Base-by-base conservation (phyloP, 2,797 vertebrate species). In the Pipistrellus pipistrellus region DNA sequence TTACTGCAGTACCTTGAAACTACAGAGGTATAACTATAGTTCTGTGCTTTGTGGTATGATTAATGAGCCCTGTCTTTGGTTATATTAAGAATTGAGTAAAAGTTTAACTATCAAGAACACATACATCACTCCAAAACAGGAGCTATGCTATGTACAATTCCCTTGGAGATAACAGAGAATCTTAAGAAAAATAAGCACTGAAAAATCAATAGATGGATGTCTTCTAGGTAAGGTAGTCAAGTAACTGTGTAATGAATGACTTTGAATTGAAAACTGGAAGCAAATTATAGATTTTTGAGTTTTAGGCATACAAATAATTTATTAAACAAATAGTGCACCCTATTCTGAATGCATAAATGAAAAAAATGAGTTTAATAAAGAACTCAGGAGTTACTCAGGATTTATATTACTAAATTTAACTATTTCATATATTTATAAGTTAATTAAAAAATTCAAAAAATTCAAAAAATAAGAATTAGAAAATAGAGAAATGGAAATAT, bases 21-120 rank as follows among this genome's bases (percentile, higher is more conserved):
- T 81, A 96, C 27, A 97, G 80, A 95, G 48, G 92, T 97, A 80
- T 92, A 97, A 93, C 32, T 68, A 68, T 27, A 94, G 69, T 76
- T 94, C 66, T 90, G 53, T 91, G 89, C 46, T 73, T 73, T 96
- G 78, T n/a, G 9, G 0, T 94, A 94, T 97, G 97, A 98, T 98
- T 96, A 97, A 97, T 96, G 96, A 96, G 38, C 80, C 97, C 94
- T 97, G 91, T 72, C 64, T 66, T 95, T 59, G 35, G n/a, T 30
- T 94, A 62, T 94, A 96, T 97, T 97, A 97, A 97, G 83, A 97
- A 97, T 8, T 55, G 93, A 98, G 97, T 97, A 94, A 97, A 97
- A 98, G 95, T 59, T 93, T 97, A 97, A 97, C 95, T 96, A 93
- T 80, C 89, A 94, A 97, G 66, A 97, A 78, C 14, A 90, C 53